phyloP scores from a whole-genome alignment of 2,888 invertebrate species.

The Cacoxenus indagator region DNA sequence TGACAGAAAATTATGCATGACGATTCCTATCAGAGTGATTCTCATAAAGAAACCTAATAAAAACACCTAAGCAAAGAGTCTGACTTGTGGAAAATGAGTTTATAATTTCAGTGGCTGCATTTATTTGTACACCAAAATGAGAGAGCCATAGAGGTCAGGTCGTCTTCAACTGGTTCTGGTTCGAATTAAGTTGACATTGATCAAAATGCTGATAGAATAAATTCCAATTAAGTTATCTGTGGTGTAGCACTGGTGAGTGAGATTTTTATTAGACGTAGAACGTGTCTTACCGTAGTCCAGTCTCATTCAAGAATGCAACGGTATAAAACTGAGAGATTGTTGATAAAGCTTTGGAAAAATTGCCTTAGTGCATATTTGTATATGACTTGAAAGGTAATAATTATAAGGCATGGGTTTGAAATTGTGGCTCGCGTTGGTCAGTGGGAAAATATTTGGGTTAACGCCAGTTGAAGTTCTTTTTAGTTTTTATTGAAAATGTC shows the following conservation, averaged over 20 bases:
- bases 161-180: neutral
- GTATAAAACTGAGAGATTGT: constrained; percentile 14
- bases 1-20: neutral
- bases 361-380: neutral
- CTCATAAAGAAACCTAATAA: constrained; percentile 17
- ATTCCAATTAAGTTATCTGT: constrained; percentile 57
- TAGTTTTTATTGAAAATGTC: neutral
- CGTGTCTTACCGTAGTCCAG: neutral
- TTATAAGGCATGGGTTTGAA: constrained; percentile 58
- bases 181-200: constrained; percentile 47
- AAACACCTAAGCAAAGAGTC: constrained; percentile 1
- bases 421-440: constrained; percentile 42
- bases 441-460: constrained; percentile 46
- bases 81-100: neutral
- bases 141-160: neutral
- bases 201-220: constrained; percentile 59
- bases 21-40: neutral
- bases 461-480: too few relatives aligned
- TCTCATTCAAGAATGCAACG: neutral
- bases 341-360: constrained; percentile 12
- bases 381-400: constrained; percentile 45
- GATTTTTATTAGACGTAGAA: neutral
- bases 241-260: neutral
- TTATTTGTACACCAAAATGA: neutral
- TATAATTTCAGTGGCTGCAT: constrained; percentile 12